Percentiles rank a stretch among this genome's conserved stretches.
Conservation (phyloP, 2,113 vertebrate species). For the Nesoenas mayeri region DNA sequence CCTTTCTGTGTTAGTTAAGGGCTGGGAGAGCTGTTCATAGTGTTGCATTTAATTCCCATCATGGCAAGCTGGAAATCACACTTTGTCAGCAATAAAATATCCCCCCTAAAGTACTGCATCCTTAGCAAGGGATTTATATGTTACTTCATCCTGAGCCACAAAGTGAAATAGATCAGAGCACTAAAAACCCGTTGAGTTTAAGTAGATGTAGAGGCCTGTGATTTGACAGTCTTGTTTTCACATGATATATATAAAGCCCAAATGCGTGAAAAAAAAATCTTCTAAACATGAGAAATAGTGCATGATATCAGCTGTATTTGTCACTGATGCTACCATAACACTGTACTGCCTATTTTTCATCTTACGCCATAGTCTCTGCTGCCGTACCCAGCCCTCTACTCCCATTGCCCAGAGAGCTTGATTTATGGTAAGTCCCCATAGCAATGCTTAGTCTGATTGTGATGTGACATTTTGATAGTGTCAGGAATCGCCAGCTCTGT, state of each 20-base stretch:
- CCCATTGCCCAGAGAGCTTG: background rate
- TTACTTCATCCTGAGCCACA: background rate
- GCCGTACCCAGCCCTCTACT: background rate
- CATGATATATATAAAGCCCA: background rate
- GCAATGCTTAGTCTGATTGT: background rate
- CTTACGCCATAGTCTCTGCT: background rate
- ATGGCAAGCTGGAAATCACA: background rate
- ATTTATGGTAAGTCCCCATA: background rate
- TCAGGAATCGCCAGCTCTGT: background rate
- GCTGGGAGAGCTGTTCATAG: background rate
- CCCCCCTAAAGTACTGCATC: background rate
- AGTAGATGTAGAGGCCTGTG: background rate
- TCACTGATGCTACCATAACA: background rate
- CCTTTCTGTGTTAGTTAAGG: background rate
- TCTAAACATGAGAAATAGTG: background rate
- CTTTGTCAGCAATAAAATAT: background rate
- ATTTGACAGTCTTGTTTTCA: background rate
- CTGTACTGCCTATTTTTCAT: background rate
- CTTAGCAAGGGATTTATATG: background rate
- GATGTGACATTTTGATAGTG: background rate
- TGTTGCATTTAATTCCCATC: background rate
- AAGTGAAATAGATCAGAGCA: background rate
- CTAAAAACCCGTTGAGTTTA: background rate
- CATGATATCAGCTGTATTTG: background rate
- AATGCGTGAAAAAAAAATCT: background rate